Evolutionary conservation across 2,113 vertebrate genomes (phyloP), one percentile per base, ranked within the genome.

Genomic region (Pycnonotus jocosus): DNA sequence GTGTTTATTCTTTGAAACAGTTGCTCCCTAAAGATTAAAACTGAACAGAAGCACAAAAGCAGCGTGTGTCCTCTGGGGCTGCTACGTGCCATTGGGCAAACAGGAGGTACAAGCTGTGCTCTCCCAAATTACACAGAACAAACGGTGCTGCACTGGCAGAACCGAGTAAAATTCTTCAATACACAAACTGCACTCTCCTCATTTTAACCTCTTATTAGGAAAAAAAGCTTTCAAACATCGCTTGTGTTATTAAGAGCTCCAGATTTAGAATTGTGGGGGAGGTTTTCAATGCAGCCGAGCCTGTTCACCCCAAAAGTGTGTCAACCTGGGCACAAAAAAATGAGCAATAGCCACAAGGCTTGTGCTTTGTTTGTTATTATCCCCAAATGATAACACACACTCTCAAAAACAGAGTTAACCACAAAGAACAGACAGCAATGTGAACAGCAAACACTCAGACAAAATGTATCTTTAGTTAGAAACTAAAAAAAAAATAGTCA

Each of bases 1-100:
- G 77, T 86, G 89, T 88, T 94, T 92, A 37, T 85, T 90, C 78
- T 81, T 88, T 23, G 35, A 84, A 96, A 92, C 92, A 96, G 86
- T 95, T 93, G 95, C 66, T 97, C 91, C 82, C 85, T 83, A 28
- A 87, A 93, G 95, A 96, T 89, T 82, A 93, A 87, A 95, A 79
- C 44, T 5, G 5, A 73, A n/a, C 40, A 40, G 28, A 25, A 93
- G 74, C 66, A 92, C 79, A 95, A 85, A 87, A 90, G 93, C 86
- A 76, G 78, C 1, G 1, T 72, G 81, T 76, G 66, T 86, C 80
- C 56, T 74, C 66, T 18, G 60, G 54, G 89, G 85, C 62, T 58
- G 62, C 85, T 77, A 37, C 3, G 12, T 62, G 89, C 69, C 81
- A 35, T 31, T 0, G 3, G 73, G 85, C 54, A 64, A 88, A 90